Evolutionary conservation across 2,797 vertebrate species (phyloP), one percentile per base, ranked within the genome.

Genomic region (Poecilia velifera): DNA sequence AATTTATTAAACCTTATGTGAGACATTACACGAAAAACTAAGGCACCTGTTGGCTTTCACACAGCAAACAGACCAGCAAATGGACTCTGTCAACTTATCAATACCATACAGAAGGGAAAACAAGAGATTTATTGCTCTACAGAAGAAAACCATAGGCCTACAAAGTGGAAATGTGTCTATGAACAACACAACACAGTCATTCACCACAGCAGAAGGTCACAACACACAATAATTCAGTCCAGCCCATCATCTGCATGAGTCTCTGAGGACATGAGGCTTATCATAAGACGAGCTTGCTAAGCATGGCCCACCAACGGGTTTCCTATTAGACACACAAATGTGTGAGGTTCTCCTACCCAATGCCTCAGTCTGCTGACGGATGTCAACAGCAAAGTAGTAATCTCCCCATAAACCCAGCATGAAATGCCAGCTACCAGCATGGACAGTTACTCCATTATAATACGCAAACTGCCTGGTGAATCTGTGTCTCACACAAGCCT

Each of bases 221-320:
- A 82, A 66, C 53, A 68, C 85, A 85, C 82, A 84, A 83, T 82
- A 88, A 83, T 70, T 59, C 82, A 45, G 81, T 70, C 79, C 80
- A 86, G 89, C 85, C 75, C 80, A 87, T 86, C 79, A 72, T 90
- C 82, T 81, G 81, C 81, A 86, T 73, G 79, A 77, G 83, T 85
- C 90, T 88, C 83, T 83, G 86, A 86, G 81, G 86, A n/a, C 86
- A 88, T 84, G 78, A 83, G 71, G 85, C 83, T 89, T 85, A 88
- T 88, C 88, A 82, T 82, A 81, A 87, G 75, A 80, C 49, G 79
- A 80, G 73, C 71, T 77, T 62, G 85, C 51, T 41, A 25, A 74
- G 71, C 76, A 80, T 82, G 78, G 79, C 71, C 90, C 76, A 86
- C 73, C 70, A 66, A 64, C 85, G 73, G 84, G 83, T 90, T 85